A percentile compares a stretch with the other conserved stretches of the same genome.
Conservation (phyloP, 1,140 invertebrate genomes). For the Temnothorax nylanderi region DNA sequence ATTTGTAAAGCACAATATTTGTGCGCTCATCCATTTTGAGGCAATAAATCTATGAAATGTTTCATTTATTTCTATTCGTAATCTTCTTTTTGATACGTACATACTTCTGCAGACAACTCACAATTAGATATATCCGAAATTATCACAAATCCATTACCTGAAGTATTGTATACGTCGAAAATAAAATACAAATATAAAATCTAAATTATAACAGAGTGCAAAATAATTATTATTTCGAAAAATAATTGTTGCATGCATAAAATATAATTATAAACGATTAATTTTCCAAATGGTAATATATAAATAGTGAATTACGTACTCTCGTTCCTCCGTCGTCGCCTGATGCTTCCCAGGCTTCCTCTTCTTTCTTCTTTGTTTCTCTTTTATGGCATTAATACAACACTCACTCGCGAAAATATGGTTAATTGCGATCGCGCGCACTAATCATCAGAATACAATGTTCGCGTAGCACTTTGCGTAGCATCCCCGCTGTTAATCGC, state of each 20-base stretch:
- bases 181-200: constrained; percentile 5
- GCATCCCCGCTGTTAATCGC: background rate
- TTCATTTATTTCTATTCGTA: no score
- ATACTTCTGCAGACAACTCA: no score
- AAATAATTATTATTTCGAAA: background rate
- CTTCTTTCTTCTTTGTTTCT: background rate
- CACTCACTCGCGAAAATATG: constrained; percentile 9
- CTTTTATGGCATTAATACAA: background rate
- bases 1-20: no score
- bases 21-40: no score
- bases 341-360: background rate
- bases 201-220: background rate
- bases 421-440: constrained; percentile 1
- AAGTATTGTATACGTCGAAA: background rate
- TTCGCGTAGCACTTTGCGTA: constrained; percentile 11
- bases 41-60: no score
- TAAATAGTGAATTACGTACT: background rate
- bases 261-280: background rate
- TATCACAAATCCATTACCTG: no score
- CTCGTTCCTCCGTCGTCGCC: background rate
- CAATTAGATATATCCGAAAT: no score
- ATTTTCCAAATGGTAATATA: background rate
- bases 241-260: background rate
- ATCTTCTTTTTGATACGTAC: no score
- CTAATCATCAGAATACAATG: constrained; percentile 5